phyloP scores from a whole-genome alignment of 2,113 vertebrate genomes.

The Nansenia antarctica region DNA sequence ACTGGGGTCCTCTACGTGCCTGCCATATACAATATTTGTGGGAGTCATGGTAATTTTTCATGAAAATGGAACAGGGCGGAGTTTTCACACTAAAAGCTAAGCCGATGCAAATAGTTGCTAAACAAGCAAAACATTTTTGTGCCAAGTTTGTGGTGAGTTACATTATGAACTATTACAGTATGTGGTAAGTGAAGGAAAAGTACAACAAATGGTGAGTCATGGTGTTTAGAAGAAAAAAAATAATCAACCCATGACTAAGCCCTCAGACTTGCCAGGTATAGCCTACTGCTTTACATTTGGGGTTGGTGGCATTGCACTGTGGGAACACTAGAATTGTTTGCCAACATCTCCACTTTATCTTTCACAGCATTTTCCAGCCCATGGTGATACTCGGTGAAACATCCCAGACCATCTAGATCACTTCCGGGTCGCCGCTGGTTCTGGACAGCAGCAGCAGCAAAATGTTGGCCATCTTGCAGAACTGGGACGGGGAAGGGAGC shows the following conservation, averaged over 20 bases:
- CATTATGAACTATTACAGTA: no score
- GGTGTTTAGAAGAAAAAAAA: neutral
- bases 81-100: no score
- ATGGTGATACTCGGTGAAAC: neutral
- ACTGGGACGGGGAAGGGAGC: neutral
- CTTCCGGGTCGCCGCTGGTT: neutral
- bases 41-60: no score
- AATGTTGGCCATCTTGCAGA: conserved; percentile 61
- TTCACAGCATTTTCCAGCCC: conserved; percentile 31
- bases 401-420: neutral
- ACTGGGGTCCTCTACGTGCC: no score
- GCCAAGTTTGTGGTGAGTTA: no score
- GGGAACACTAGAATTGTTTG: neutral
- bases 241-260: neutral
- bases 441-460: neutral
- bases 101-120: no score
- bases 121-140: no score
- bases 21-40: no score
- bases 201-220: no score
- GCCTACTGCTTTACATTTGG: neutral
- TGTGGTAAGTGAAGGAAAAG: no score
- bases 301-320: neutral
- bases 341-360: conserved; percentile 16
- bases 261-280: neutral
- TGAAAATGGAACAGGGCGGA: no score